Evolutionary conservation across 1,140 invertebrate species (phyloP), one percentile per base, ranked within the genome.

Genomic region (Ephestia elutella): DNA sequence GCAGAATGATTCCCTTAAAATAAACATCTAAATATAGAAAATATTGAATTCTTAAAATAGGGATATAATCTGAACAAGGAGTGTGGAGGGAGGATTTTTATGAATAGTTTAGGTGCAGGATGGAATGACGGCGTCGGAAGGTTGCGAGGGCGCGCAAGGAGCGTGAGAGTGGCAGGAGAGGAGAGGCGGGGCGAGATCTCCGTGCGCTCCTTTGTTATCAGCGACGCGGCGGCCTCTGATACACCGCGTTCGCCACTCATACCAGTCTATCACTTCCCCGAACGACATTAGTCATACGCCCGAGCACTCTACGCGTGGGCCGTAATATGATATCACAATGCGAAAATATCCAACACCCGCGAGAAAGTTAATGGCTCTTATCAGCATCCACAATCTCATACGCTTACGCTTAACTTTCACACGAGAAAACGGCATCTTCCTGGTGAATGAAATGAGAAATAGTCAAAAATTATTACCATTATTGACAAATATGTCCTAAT

Each of bases 311-410:
- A 81, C 80, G 87, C 87, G 87, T 89, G 85, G 86, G 86, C 79
- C 85, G 87, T 88, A 88, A 89, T 83, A 89, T 89, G 87, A 89
- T 89, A 89, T 89, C 87, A 89, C 87, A 89, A 88, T 87, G 87
- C 87, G 87, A 89, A 89, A 89, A 89, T 89, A 89, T 82, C 82
- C 86, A 88, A 86, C 87, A 87, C 81, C 82, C 87, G 87, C 87
- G 87, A 89, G 87, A 89, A 89, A 89, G 87, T 89, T 89, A 89
- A 89, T 89, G 87, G 87, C 87, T 86, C 87, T 89, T 88, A 89
- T 89, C 87, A 89, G 85, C 86, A 87, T 87, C 87, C 82, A 88
- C 82, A 82, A 89, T 87, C 86, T 86, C 81, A 73, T 86, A 85
- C 83, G 76, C 80, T 84, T 86, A 86, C 77, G 81, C 82, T 80